Evolutionary conservation across 2,113 vertebrate genomes (phyloP).

Genomic region (Limanda limanda): DNA sequence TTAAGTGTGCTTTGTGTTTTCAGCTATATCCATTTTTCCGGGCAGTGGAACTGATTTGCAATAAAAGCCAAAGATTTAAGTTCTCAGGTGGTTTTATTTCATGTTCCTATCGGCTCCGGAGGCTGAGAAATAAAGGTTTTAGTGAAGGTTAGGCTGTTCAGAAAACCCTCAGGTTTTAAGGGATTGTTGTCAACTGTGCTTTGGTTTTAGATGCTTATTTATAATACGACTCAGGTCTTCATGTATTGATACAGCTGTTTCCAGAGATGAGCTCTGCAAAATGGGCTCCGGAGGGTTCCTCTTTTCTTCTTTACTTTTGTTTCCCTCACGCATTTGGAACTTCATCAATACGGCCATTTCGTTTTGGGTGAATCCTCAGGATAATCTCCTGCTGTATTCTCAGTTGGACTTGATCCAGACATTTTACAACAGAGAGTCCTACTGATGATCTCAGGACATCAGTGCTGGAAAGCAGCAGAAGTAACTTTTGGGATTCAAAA

Average conservation of each 20-base stretch:
- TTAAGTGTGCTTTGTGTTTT: neutral
- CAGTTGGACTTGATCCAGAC: no score
- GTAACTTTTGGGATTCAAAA: neutral
- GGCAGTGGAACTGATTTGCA: neutral
- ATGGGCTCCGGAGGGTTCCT: no score
- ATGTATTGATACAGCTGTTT: no score
- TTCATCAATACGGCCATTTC: no score
- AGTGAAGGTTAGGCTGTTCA: neutral
- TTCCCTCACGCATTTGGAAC: no score
- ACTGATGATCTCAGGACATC: no score
- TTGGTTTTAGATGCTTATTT: neutral
- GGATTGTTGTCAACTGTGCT: neutral
- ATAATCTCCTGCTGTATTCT: no score
- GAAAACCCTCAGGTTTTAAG: neutral
- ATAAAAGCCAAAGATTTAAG: neutral
- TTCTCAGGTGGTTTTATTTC: neutral
- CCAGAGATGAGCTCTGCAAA: no score
- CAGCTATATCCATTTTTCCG: neutral
- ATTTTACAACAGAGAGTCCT: no score
- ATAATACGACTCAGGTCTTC: neutral
- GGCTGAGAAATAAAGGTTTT: slow-evolving; percentile 3
- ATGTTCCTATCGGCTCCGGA: neutral
- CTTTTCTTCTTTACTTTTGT: no score
- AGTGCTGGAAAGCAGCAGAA: no score
- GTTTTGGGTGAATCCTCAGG: no score